Base-by-base conservation (phyloP, 1,140 invertebrate species). In the Trinorchestia longiramus region DNA sequence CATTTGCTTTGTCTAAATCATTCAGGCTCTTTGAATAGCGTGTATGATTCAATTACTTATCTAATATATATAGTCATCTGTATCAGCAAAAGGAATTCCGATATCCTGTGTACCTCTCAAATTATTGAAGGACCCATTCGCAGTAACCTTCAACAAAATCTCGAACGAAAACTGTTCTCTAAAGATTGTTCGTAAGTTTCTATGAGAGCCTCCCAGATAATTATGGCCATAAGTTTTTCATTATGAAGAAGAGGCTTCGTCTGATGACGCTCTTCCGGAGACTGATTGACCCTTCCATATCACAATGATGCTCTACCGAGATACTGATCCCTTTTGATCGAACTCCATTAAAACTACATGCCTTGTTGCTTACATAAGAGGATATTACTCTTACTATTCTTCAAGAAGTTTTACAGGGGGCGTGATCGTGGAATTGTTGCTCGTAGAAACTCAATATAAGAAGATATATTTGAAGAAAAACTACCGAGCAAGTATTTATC, bases 221-320 rank as follows among this genome's bases (percentile, higher is more conserved):
- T 77, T 77, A 77, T 36, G 62, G 62, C 62, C 62, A 77, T 77
- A 77, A 77, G 62, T 77, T 77, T 77, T 77, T 77, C 62, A 77
- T 77, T 77, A 77, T 77, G 62, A 77, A 77, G 62, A 77, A 77
- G 62, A 77, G 62, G 62, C 62, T 77, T 19, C 11, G 62, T 77
- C 62, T 77, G 62, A 77, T 77, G 62, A 77, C 62, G 62, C 62
- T 77, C 62, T 77, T 77, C 62, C 62, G 28, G 62, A 77, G 62
- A 77, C 62, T 77, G 62, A 77, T 77, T 77, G 62, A 77, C 62
- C 62, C 62, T 36, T 77, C 62, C 62, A 77, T 11, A 77, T 77
- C 62, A 77, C 62, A 77, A 77, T 77, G 62, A 77, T 77, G 62
- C 62, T 77, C 62, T 28, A 28, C 62, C 62, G 28, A 11, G 62